Base-by-base conservation (phyloP, 2,797 vertebrate genomes). In the Siniperca obscura region DNA sequence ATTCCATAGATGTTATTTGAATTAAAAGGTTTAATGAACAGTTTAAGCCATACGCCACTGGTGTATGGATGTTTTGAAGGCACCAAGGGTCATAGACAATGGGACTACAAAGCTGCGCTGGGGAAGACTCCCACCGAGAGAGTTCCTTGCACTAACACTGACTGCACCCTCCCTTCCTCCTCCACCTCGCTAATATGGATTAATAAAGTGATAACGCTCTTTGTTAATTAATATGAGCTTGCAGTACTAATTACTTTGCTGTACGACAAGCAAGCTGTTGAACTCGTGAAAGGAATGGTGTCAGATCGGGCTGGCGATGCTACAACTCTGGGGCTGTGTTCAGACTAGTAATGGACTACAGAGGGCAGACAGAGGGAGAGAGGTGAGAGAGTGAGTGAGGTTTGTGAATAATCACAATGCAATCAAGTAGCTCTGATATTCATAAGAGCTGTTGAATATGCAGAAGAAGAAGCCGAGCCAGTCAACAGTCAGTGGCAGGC, bases 201-300 rank as follows among this genome's bases (percentile, higher is more conserved):
- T 98, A 98, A 98, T 98, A 98, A 97, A 97, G 94, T 92, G 96
- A 96, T 97, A 98, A 97, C 97, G 96, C 95, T 97, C 95, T 96
- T 95, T 95, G 96, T 97, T 98, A 98, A 98, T 98, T 98, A 98
- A 98, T 98, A 97, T 96, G 95, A 96, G 96, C 96, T 93, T 96
- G 96, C 96, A 93, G 95, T 95, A 96, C 97, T 97, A 98, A 98
- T 98, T 98, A 97, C 96, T 95, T 89, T 88, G 95, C 96, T 96
- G 95, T 95, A 97, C 94, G 96, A 97, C 96, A 98, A 97, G 96
- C 94, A 90, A 94, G 95, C 95, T 95, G 94, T 95, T 96, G 95
- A 96, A 96, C 95, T 94, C 94, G 74, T 93, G 92, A 94, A 93
- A 92, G 89, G 91, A 94, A 85, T 25, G 62, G 82, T 94, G 95